phyloP scores from a whole-genome alignment of 92 coral and sea anemone species.

The Virgularia gustaviana region DNA sequence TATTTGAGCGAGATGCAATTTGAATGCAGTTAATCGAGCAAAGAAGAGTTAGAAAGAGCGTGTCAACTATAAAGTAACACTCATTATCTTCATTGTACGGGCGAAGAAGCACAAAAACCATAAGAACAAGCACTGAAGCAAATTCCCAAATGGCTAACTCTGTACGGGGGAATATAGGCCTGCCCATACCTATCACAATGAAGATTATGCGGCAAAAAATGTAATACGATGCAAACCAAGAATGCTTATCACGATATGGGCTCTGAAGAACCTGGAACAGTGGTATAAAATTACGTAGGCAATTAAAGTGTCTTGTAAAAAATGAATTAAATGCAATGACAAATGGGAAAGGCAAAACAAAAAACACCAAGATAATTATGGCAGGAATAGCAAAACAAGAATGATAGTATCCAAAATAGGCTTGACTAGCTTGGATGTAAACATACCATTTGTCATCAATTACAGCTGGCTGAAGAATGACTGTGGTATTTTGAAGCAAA shows the following conservation, averaged over 20 bases:
- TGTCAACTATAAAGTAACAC: conserved; percentile 11
- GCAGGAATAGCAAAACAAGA: conserved; percentile 77
- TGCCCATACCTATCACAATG: background rate
- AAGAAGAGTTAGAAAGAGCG: conserved; percentile 11
- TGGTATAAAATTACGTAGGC: conserved; percentile 56
- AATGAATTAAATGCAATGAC: conserved; percentile 67
- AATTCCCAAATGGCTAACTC: background rate
- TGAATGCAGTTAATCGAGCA: background rate
- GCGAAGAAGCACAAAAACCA: conserved; percentile 25
- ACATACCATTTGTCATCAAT: conserved; percentile 63
- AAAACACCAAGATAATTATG: conserved; percentile 59
- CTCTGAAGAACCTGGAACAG: conserved; percentile 82
- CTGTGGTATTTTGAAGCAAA: conserved; percentile 2
- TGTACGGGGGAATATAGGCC: background rate
- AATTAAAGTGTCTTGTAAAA: conserved; percentile 57
- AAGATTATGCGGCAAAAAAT: conserved; percentile 27
- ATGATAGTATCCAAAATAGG: conserved; percentile 64
- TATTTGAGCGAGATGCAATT: no score
- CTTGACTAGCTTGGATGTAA: conserved; percentile 73
- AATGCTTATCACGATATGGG: conserved; percentile 34
- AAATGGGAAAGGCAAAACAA: conserved; percentile 68
- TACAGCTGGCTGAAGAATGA: conserved; percentile 5
- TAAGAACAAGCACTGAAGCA: conserved; percentile 11
- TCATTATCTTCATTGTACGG: conserved; percentile 10
- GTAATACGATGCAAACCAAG: conserved; percentile 24